Evolutionary conservation across 2,797 vertebrate genomes (phyloP).

Genomic region (Fistularia tabacaria): DNA sequence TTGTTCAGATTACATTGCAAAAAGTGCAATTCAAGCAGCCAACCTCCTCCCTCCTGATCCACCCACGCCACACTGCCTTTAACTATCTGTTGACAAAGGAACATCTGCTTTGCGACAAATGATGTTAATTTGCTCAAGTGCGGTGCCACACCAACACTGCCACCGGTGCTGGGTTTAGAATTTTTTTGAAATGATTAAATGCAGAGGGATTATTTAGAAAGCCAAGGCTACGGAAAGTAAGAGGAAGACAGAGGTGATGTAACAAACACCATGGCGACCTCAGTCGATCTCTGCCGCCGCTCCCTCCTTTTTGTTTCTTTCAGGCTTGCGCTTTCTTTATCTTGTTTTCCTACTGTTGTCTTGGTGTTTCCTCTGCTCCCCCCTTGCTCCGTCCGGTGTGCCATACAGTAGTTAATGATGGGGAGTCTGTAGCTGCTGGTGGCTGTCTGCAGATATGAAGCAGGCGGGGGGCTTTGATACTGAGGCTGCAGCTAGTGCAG

Average conservation of each 20-base stretch:
- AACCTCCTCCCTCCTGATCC: slow-evolving; percentile 6
- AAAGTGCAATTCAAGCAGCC: slow-evolving; percentile 7
- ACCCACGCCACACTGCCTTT: slow-evolving; percentile 8
- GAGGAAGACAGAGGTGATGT: not conserved
- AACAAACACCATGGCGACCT: not conserved
- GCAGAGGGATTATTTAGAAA: slow-evolving; percentile 2
- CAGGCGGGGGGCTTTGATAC: slow-evolving; percentile 45
- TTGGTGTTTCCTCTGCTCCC: slow-evolving; percentile 2
- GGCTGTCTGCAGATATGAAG: slow-evolving; percentile 51
- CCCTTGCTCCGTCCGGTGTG: slow-evolving; percentile 9
- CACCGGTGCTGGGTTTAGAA: not conserved
- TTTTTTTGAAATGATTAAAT: not conserved
- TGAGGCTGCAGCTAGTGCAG: slow-evolving; percentile 35
- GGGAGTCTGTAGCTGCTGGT: slow-evolving; percentile 42
- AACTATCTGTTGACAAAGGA: slow-evolving; percentile 30
- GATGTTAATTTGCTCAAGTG: slow-evolving; percentile 18
- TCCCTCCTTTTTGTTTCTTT: slow-evolving; percentile 9
- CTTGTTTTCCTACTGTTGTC: slow-evolving; percentile 14
- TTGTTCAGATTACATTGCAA: slow-evolving; percentile 16
- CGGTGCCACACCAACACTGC: not conserved
- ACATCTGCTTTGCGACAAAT: slow-evolving; percentile 29
- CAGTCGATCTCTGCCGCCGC: slow-evolving; percentile 1
- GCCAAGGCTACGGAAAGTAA: not conserved
- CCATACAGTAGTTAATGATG: slow-evolving; percentile 43
- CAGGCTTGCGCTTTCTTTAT: not conserved